These are phyloP conservation scores for Apocrypta bakeri DNA, from an alignment of 1,140 invertebrate genomes.

Conservation along the genomic window DNA sequence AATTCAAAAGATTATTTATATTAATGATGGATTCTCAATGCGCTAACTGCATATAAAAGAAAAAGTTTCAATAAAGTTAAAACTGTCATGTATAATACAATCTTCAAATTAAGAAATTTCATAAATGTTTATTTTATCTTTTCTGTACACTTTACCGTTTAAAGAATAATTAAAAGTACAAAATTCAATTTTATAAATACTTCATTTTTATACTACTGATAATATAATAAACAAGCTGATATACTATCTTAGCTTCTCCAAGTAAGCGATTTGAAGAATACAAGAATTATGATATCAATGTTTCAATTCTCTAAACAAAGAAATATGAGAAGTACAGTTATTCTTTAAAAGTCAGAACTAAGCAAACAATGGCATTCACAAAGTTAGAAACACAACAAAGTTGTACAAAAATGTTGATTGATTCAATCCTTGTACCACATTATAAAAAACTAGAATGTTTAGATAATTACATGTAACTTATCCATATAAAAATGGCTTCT, in stretches of 20 bases:
- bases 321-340: neutral
- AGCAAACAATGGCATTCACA: neutral
- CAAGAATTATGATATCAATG: neutral
- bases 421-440: neutral
- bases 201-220: neutral
- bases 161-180: too few species aligned
- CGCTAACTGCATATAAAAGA: too few species aligned
- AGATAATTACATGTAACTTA: neutral
- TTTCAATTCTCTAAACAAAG: neutral
- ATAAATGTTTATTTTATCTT: too few species aligned
- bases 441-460: neutral
- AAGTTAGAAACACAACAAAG: neutral
- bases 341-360: too few species aligned
- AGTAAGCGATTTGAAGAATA: neutral
- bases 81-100: too few species aligned
- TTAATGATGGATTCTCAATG: too few species aligned
- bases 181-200: too few species aligned
- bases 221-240: neutral
- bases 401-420: neutral
- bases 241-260: neutral
- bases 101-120: too few species aligned
- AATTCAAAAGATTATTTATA: too few species aligned
- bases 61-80: too few species aligned
- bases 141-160: too few species aligned
- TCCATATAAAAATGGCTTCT: neutral